These are phyloP conservation scores for Drosophila cognata DNA, from an alignment of 2,888 invertebrate species.

Conservation along the genomic window DNA sequence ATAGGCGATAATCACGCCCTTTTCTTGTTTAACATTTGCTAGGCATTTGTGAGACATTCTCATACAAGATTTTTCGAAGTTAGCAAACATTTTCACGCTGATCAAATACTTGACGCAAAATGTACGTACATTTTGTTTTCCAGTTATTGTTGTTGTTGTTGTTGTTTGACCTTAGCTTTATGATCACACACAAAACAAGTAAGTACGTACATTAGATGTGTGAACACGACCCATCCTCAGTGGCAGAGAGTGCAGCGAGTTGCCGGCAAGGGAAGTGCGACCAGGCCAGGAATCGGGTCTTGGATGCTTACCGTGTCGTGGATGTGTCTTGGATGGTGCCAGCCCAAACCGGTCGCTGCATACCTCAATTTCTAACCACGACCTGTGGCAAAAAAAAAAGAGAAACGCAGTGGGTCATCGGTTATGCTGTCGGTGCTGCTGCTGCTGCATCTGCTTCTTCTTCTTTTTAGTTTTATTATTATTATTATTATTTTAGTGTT, in stretches of 20 bases:
- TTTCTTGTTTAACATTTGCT: constrained; percentile 1
- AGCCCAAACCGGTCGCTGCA: constrained; percentile 78
- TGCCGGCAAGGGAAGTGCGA: constrained; percentile 37
- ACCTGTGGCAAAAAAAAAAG: constrained; percentile 72
- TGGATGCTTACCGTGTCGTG: constrained; percentile 50
- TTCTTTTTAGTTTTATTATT: constrained; percentile 19
- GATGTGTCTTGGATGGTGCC: constrained; percentile 67
- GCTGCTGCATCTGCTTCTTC: constrained; percentile 20
- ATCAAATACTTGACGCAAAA: constrained; percentile 73
- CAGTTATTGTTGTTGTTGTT: constrained; percentile 24
- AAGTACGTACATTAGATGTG: constrained; percentile 74
- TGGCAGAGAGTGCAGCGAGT: constrained; percentile 26
- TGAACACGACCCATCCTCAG: constrained; percentile 64
- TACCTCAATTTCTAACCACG: constrained; percentile 81
- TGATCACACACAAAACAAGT: constrained; percentile 65
- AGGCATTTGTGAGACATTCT: background rate
- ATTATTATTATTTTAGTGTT: constrained; percentile 42
- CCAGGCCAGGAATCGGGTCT: constrained; percentile 61
- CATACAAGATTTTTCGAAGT: constrained; percentile 3
- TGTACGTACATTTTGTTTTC: constrained; percentile 49
- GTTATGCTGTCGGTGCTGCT: constrained; percentile 63
- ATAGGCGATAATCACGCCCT: background rate
- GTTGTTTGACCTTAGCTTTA: constrained; percentile 69
- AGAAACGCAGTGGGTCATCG: constrained; percentile 82
- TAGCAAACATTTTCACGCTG: constrained; percentile 44